Conservation (phyloP, 2,113 vertebrate species). For the Myrmophylax atrothorax region DNA sequence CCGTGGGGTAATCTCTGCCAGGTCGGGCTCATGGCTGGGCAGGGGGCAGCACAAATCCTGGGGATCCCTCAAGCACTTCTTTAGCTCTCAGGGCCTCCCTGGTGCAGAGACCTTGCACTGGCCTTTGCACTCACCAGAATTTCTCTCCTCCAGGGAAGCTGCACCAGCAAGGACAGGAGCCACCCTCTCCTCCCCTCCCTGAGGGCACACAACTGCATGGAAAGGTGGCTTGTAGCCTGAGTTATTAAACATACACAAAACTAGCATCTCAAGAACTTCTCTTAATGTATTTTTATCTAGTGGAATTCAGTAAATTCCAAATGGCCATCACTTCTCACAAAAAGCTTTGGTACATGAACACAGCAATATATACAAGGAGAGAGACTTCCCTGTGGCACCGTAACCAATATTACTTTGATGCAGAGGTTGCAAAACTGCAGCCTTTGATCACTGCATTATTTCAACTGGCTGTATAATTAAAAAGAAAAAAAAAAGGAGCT, state of each 20-base stretch:
- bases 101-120: neutral
- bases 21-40: neutral
- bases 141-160: neutral
- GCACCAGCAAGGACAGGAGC: neutral
- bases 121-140: neutral
- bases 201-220: neutral
- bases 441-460: conserved; percentile 7
- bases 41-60: neutral
- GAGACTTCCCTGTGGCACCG: neutral
- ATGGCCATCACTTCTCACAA: neutral
- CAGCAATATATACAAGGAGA: neutral
- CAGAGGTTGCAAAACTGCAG: neutral
- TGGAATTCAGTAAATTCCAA: conserved; percentile 16
- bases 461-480: neutral
- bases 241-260: conserved; percentile 42
- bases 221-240: neutral
- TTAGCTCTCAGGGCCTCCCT: neutral
- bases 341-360: neutral
- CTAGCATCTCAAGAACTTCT: neutral
- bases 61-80: neutral
- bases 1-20: neutral
- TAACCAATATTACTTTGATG: neutral
- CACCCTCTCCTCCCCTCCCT: neutral
- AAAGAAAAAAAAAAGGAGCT: neutral
- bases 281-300: neutral